Evolutionary conservation across 35 echinoderm and acorn worm genomes (phyloP).

Genomic region (Eucidaris tribuloides): DNA sequence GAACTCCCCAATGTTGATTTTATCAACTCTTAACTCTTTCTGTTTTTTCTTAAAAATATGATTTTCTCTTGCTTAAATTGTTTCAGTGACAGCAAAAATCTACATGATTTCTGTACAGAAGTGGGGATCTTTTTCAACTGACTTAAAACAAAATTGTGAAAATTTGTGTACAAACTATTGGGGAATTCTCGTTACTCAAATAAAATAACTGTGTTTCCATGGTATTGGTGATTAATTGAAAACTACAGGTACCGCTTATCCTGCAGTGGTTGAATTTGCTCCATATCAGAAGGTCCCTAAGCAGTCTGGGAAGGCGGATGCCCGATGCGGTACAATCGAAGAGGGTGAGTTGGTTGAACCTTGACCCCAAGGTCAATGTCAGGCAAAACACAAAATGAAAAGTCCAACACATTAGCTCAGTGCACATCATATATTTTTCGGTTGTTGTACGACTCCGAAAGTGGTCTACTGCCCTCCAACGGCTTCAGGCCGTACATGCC

Average conservation of each 20-base stretch:
- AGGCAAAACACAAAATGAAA: too few relatives aligned
- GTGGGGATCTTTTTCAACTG: not conserved
- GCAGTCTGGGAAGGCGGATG: slow-evolving; percentile 55
- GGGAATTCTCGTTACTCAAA: not conserved
- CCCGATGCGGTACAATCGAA: slow-evolving; percentile 84
- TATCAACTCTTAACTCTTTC: too few relatives aligned
- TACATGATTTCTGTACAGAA: not conserved
- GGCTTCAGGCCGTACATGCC: too few relatives aligned
- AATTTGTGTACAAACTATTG: not conserved
- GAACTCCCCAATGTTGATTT: too few relatives aligned
- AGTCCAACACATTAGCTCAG: too few relatives aligned
- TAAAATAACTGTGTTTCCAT: not conserved
- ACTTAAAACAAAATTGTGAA: not conserved
- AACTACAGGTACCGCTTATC: slow-evolving; percentile 65
- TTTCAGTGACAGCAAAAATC: not conserved
- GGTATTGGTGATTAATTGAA: not conserved
- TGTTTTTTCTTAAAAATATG: too few relatives aligned
- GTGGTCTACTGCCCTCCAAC: too few relatives aligned
- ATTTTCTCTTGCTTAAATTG: not conserved
- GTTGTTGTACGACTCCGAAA: too few relatives aligned
- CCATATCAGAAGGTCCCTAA: slow-evolving; percentile 95
- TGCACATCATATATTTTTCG: too few relatives aligned
- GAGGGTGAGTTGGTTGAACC: too few relatives aligned
- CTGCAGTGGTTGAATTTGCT: slow-evolving; percentile 89
- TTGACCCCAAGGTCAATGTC: too few relatives aligned